Evolutionary conservation across 2,797 vertebrate genomes (phyloP).

Genomic region (Myoxocephalus aenaeus): DNA sequence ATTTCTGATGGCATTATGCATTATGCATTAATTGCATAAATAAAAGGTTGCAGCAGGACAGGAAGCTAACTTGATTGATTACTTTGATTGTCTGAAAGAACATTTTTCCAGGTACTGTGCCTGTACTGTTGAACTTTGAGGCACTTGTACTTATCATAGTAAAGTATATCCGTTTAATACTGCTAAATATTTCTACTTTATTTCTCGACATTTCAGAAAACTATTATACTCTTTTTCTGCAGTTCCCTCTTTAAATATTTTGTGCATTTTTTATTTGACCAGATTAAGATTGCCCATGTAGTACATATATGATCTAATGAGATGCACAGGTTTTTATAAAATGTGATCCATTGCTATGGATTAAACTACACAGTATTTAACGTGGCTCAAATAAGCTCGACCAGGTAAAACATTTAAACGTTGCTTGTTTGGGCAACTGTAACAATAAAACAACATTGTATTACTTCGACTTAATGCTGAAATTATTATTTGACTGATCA

Average conservation of each 20-base stretch:
- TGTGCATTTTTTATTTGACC: not conserved
- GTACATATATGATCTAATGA: not conserved
- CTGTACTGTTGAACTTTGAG: not conserved
- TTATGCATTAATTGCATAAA: constrained; percentile 36
- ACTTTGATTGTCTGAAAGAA: not conserved
- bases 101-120: not conserved
- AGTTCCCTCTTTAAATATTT: not conserved
- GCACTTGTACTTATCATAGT: not conserved
- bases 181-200: not conserved
- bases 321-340: not conserved
- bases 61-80: not conserved
- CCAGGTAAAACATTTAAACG: too few relatives aligned
- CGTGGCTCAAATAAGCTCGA: too few relatives aligned
- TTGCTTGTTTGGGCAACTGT: too few relatives aligned
- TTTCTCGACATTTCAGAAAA: not conserved
- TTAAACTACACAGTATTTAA: not conserved
- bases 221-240: not conserved
- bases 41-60: constrained; percentile 4
- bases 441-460: too few relatives aligned
- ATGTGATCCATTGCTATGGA: not conserved
- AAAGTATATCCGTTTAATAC: not conserved
- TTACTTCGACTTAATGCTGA: not conserved
- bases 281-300: not conserved
- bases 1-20: constrained; percentile 44
- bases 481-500: not conserved